Conservation (phyloP, 2,797 vertebrate species). For the Taenioides sp. region DNA sequence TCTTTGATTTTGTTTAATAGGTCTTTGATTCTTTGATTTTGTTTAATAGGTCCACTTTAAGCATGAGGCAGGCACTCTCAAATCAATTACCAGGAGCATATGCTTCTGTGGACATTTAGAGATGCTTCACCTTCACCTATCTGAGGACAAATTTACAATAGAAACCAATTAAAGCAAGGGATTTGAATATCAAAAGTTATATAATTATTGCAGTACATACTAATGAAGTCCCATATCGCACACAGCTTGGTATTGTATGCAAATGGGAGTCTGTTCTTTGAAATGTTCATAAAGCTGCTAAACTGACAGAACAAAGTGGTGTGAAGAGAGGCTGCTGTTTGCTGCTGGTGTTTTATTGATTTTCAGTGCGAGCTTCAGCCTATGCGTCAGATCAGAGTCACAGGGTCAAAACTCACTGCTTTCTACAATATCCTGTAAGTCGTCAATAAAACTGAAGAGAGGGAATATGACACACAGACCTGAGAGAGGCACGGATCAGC, state of each 20-base stretch:
- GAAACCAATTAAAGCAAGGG: not conserved
- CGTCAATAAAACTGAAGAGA: not conserved
- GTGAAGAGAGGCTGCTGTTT: conserved; percentile 31
- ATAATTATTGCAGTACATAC: not conserved
- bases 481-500: not conserved
- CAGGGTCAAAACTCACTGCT: not conserved
- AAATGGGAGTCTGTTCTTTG: not conserved
- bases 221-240: not conserved
- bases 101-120: too few relatives aligned
- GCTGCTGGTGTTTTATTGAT: conserved; percentile 50
- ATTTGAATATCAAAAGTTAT: conserved; percentile 12
- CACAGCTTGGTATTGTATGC: not conserved
- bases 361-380: conserved; percentile 33
- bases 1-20: too few relatives aligned
- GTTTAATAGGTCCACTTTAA: too few relatives aligned
- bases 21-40: too few relatives aligned
- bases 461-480: not conserved
- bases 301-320: conserved; percentile 3
- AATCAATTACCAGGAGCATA: too few relatives aligned
- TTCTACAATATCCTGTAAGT: conserved; percentile 6
- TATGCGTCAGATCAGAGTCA: conserved; percentile 29
- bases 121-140: too few relatives aligned
- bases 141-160: not conserved
- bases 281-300: not conserved
- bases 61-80: too few relatives aligned